Conservation (phyloP, 92 coral and sea anemone species). For the Zoanthus solanderi region DNA sequence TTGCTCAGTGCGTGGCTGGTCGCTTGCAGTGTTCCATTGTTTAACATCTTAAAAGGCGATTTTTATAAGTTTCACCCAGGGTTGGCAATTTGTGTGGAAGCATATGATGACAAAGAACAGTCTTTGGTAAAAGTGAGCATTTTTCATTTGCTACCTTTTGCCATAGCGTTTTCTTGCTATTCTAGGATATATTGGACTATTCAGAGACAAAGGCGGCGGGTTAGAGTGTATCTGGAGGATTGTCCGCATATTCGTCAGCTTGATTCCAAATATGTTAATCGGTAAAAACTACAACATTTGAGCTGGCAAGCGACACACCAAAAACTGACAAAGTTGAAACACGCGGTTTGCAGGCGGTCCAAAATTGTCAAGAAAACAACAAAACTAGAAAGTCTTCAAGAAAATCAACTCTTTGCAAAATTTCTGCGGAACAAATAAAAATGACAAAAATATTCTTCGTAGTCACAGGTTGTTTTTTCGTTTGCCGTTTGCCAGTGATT, state of each 20-base stretch:
- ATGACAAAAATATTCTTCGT: constrained; percentile 26
- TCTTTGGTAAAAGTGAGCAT: not conserved
- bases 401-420: not conserved
- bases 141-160: not conserved
- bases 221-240: constrained; percentile 13
- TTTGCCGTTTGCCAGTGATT: constrained; percentile 1
- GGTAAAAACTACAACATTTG: not conserved
- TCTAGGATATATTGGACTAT: constrained; percentile 2
- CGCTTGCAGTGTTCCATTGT: constrained; percentile 17
- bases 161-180: not conserved
- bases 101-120: not conserved
- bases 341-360: not conserved
- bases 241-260: not conserved
- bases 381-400: not conserved
- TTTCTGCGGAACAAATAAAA: constrained; percentile 3
- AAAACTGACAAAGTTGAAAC: not conserved
- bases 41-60: constrained; percentile 12
- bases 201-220: constrained; percentile 19
- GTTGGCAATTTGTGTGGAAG: not conserved
- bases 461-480: not conserved
- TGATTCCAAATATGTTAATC: not conserved
- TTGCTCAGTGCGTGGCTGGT: constrained; percentile 16
- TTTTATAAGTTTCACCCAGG: constrained; percentile 21
- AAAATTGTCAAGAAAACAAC: constrained; percentile 4
- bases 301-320: not conserved